Evolutionary conservation across 2,113 vertebrate species (phyloP).

Genomic region (Astur gentilis): DNA sequence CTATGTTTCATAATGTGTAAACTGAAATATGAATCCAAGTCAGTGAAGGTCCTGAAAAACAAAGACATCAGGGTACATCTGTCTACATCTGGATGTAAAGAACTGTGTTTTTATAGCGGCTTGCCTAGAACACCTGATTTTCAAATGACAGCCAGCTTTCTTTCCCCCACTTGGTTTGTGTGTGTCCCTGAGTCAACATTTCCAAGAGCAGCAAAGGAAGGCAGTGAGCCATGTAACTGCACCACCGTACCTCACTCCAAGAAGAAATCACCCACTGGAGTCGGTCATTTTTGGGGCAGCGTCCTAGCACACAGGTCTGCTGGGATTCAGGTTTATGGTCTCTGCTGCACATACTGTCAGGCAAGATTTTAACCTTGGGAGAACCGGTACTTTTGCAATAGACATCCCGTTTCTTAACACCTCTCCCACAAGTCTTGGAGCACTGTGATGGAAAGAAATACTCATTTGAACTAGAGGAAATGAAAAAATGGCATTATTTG

Average conservation of each 20-base stretch:
- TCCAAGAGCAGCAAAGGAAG: background rate
- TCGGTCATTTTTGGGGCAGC: conserved; percentile 89
- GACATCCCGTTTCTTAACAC: conserved; percentile 84
- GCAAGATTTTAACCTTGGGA: conserved; percentile 68
- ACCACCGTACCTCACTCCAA: conserved; percentile 92
- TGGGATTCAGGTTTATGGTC: conserved; percentile 80
- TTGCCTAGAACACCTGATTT: background rate
- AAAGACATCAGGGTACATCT: background rate
- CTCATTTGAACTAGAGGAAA: background rate
- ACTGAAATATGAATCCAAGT: background rate
- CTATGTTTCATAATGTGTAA: rapidly evolving
- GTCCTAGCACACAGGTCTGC: conserved; percentile 86
- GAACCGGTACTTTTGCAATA: conserved; percentile 79
- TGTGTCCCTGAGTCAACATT: background rate
- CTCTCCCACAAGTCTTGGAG: conserved; percentile 94
- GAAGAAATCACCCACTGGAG: conserved; percentile 87
- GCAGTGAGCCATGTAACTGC: background rate
- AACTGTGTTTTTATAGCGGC: background rate
- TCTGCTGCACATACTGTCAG: conserved; percentile 80
- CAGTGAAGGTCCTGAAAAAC: background rate
- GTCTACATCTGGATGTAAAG: background rate
- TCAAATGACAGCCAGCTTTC: background rate
- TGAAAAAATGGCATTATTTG: background rate
- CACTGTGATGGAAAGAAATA: conserved; percentile 74
- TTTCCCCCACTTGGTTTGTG: background rate